Percentiles rank a stretch among this genome's conserved stretches.
These are phyloP conservation scores for Xiphophorus hellerii DNA, from an alignment of 2,113 vertebrate species.

Conservation along the genomic window DNA sequence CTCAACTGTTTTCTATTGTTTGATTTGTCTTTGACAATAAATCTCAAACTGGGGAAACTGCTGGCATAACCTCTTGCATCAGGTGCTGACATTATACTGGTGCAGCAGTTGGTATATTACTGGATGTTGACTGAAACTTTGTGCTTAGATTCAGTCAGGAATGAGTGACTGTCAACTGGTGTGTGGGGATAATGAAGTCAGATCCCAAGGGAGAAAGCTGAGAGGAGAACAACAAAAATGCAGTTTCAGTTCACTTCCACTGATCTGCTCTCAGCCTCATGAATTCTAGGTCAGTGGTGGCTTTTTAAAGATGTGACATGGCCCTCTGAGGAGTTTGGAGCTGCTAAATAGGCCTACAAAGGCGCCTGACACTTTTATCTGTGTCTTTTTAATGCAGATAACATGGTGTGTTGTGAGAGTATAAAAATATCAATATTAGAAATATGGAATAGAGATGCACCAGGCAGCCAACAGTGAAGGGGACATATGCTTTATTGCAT, in stretches of 20 bases:
- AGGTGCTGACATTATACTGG: constrained; percentile 3
- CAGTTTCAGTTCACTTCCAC: constrained; percentile 30
- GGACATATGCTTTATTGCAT: too few species aligned
- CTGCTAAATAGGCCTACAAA: constrained; percentile 39
- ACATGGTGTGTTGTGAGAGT: constrained; percentile 2
- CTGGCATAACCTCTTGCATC: constrained; percentile 6
- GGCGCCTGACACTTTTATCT: constrained; percentile 25
- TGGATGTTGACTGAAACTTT: constrained; percentile 26
- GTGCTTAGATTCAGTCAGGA: constrained; percentile 37
- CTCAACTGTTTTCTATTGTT: not conserved
- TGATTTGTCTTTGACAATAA: constrained; percentile 1
- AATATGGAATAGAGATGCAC: not conserved
- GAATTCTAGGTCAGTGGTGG: constrained; percentile 62
- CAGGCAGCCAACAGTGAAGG: too few species aligned
- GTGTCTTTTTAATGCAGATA: constrained; percentile 13
- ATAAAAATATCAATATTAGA: not conserved
- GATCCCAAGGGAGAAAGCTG: constrained; percentile 21
- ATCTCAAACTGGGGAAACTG: constrained; percentile 1
- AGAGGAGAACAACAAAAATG: constrained; percentile 32
- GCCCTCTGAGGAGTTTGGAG: constrained; percentile 43
- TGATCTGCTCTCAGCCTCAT: constrained; percentile 37
- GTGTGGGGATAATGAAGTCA: constrained; percentile 51
- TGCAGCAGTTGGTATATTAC: constrained; percentile 5
- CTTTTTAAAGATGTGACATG: constrained; percentile 64
- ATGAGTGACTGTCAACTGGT: constrained; percentile 41